Evolutionary conservation across 2,888 invertebrate genomes (phyloP).

Genomic region (Drosophila tanythrix): DNA sequence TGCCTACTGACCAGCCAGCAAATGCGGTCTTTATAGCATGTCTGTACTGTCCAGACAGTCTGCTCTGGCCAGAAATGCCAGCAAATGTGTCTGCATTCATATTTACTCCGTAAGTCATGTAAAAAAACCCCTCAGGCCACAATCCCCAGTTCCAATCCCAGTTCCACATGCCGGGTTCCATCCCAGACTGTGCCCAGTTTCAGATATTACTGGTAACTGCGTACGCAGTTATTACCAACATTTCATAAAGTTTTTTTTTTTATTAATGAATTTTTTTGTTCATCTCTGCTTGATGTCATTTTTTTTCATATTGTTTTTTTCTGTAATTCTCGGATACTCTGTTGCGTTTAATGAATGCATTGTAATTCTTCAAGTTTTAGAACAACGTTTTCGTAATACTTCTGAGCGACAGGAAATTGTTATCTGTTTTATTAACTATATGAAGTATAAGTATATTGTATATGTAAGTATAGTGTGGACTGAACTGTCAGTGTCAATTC

Average conservation of each 20-base stretch:
- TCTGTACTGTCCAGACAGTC: conserved; percentile 14
- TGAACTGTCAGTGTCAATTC: conserved; percentile 11
- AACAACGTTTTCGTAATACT: conserved; percentile 38
- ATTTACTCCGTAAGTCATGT: conserved; percentile 57
- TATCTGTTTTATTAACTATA: conserved; percentile 27
- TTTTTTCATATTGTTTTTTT: conserved; percentile 14
- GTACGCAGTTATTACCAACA: conserved; percentile 75
- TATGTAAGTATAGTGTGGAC: background rate
- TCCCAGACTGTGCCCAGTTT: conserved; percentile 32
- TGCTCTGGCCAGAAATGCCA: conserved; percentile 59
- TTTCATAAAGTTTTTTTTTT: conserved; percentile 34
- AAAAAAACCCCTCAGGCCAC: conserved; percentile 27
- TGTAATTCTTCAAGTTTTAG: conserved; percentile 45
- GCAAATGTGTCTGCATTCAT: conserved; percentile 64
- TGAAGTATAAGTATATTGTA: background rate
- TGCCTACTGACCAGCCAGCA: conserved; percentile 55
- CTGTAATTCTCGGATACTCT: conserved; percentile 37
- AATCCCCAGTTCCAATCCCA: conserved; percentile 4
- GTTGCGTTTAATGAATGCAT: conserved; percentile 59
- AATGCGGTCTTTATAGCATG: conserved; percentile 42
- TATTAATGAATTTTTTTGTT: conserved; percentile 37
- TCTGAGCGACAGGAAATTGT: conserved; percentile 51
- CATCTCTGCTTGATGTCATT: conserved; percentile 41
- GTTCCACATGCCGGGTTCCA: conserved; percentile 19
- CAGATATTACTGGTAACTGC: conserved; percentile 46